Base-by-base conservation (phyloP, 1,140 invertebrate genomes). In the Goniozus legneri region DNA sequence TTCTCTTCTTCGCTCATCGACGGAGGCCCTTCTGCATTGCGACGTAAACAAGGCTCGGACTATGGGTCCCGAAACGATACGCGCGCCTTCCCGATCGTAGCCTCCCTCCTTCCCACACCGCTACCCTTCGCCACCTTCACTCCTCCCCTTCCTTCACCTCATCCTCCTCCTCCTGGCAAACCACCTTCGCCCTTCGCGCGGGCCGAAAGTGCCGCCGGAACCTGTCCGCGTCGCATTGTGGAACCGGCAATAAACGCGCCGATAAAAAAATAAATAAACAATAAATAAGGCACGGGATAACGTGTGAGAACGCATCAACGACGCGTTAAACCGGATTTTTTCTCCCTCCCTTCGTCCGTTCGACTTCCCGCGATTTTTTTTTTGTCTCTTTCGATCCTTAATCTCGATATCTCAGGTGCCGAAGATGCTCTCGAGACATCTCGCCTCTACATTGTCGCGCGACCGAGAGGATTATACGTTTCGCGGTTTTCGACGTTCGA, bases 41-140 rank as follows among this genome's bases (percentile, higher is more conserved):
- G 67, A 75, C 69, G 68, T 73, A 75, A 73, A 75, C 71, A 75
- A 75, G 65, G 42, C 52, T 34, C 47, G 43, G 45, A 47, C 56
- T 45, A 40, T 42, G 45, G n/a, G 37, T 54, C 47, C 35, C 33
- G 48, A 40, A 50, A 41, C 40, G 50, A 51, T 59, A 45, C 47
- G 49, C 51, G 54, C 12, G 4, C 14, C 32, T 6, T 10, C 4
- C 24, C 24, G 24, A 27, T 27, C 24, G 4, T 6, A 6, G 4
- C 24, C 36, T 38, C 16, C 16, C 36, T 38, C 37, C 20, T 16
- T 22, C 37, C 20, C 18, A 16, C 8, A 16, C 15, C 12, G 6
- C 12, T 27, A 27, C 6, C 13, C 13, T 36, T 36, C 14, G 34
- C n/a, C 16, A 27, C 12, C 12, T 27, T 27, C 24, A n/a, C n/a